Evolutionary conservation across 2,888 invertebrate genomes (phyloP).

Genomic region (Lepetodrilus schrolli): DNA sequence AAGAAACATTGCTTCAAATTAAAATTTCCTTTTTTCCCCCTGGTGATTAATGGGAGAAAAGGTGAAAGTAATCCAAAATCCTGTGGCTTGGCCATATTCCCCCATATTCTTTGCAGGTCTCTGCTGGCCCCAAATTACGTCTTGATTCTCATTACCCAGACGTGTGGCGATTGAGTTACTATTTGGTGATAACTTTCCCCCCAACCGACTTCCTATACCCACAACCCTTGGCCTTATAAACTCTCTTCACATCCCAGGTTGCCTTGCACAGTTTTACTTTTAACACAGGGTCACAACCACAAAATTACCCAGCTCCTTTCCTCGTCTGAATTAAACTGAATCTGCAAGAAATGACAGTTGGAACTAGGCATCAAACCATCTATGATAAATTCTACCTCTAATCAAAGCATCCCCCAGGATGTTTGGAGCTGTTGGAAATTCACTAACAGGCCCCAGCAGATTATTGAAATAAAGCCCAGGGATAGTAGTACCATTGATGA

Average conservation of each 20-base stretch:
- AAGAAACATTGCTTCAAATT: constrained; percentile 17
- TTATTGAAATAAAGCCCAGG: constrained; percentile 29
- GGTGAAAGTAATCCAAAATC: constrained; percentile 29
- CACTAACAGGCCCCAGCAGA: background rate
- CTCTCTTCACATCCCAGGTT: too few species aligned
- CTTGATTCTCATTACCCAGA: constrained; percentile 56
- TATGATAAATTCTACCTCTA: constrained; percentile 27
- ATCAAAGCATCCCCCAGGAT: constrained; percentile 28
- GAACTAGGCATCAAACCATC: background rate
- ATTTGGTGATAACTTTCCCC: constrained; percentile 39
- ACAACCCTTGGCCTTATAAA: too few species aligned
- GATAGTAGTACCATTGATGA: constrained; percentile 8
- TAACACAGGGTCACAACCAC: too few species aligned
- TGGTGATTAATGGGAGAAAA: constrained; percentile 25
- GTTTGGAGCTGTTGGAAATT: constrained; percentile 3
- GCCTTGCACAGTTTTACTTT: too few species aligned
- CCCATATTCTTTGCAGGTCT: constrained; percentile 12
- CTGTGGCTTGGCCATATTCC: constrained; percentile 15
- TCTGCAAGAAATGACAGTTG: constrained; percentile 25
- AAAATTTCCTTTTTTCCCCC: constrained; percentile 27
- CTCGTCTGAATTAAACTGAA: too few species aligned
- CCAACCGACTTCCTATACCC: constrained; percentile 23
- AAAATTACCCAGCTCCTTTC: too few species aligned
- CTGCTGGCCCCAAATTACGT: constrained; percentile 52
- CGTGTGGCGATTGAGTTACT: constrained; percentile 48